Base-by-base conservation (phyloP, 2,113 vertebrate species). In the Brienomyrus brachyistius region DNA sequence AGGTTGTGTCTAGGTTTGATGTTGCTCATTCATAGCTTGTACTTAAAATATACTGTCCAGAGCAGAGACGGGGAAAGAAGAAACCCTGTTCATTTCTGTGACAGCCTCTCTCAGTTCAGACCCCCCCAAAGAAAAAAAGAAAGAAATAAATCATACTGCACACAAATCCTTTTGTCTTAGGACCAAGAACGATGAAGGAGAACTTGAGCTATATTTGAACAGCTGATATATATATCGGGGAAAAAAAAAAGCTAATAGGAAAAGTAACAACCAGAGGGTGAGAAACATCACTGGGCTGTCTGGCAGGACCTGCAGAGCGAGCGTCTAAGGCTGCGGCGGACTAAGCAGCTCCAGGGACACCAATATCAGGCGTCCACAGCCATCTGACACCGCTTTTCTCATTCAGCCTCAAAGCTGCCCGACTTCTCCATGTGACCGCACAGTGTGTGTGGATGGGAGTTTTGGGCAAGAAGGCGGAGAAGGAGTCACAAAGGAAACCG, bases 151-250 rank as follows among this genome's bases (percentile, higher is more conserved):
- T 51, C 84, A 27, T 5, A 15, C 84, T 86, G 48, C 48, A 52
- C 13, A n/a, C 51, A 23, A 87, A 87, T 87, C 8, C 56, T 48
- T 54, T 40, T 40, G 27, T 56, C 85, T 40, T 23, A 21, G 5
- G 82, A 48, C 48, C 85, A 87, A 8, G 27, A 52, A 87, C 27
- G 50, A 86, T 35, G 48, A 84, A 84, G 21, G 48, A 35, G 85
- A 87, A 87, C 85, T 56, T 35, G 15, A 87, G 50, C 27, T 87
- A 48, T 86, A 23, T 82, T 82, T 45, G 77, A 82, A 45, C 77
- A 82, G 40, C 40, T 82, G 77, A 40, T 45, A 45, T 82, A 45
- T 82, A 43, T 82, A 9, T 56, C 5, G 43, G 19, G 77, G 31
- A 31, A 31, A 45, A 43, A 8, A 82, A 45, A 82, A 45, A 82